Base-by-base conservation (phyloP, 2,888 invertebrate genomes). In the Xestia sexstrigata region DNA sequence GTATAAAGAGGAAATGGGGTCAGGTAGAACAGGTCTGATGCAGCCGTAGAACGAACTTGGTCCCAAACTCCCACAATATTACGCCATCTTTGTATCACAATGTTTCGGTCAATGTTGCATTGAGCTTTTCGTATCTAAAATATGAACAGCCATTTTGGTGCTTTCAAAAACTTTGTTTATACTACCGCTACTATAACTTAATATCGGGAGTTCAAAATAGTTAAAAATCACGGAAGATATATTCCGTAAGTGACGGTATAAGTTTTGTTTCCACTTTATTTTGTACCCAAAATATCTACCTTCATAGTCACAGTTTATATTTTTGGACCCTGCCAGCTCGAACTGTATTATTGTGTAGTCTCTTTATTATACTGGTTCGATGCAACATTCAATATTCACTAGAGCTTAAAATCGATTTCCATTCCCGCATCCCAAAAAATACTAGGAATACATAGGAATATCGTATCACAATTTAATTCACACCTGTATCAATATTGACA, bases 341-440 rank as follows among this genome's bases (percentile, higher is more conserved):
- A 30, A 60, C 26, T 23, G 9, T 42, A 35, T 35, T 15, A 70
- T 52, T 42, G 52, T 42, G 52, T 35, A 17, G 0, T 8, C 30
- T 0, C 9, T 69, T 3, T 60, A 49, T 20, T 20, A 60, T 39
- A 23, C 52, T n/a, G 20, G 35, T 35, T 71, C 45, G 42, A 35
- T 71, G 26, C 71, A 26, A 62, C 49, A 78, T 80, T 52, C 23
- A 78, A 80, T 60, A 80, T 77, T 77, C 52, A 80, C 42, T 39
- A 60, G n/a, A 79, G 69, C 15, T 60, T 49, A 42, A 71, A 80
- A 72, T 17, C 17, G 5, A 63, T 45, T 45, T 13, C 35, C 15
- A 26, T 13, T 7, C n/a, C 62, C 23, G 23, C 52, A 35, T 52
- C 17, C 52, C 9, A 52, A 45, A 42, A 55, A 45, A 45, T 52